Base-by-base conservation (phyloP, 2,888 invertebrate genomes). In the Gymnoscelis rufifasciata region DNA sequence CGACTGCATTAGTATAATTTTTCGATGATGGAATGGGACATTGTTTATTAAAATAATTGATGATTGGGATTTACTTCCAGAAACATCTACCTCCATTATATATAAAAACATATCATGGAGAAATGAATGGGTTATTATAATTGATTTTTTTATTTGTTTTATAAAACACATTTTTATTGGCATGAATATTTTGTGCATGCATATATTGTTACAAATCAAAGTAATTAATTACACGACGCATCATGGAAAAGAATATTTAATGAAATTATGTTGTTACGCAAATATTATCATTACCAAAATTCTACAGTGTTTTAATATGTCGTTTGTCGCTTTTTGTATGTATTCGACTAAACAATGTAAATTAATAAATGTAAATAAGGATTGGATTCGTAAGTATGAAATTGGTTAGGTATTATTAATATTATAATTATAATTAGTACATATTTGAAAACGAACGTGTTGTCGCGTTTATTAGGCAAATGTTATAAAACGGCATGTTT, bases 401-500 rank as follows among this genome's bases (percentile, higher is more conserved):
- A 66, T 58, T 66, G 61, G 28, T 55, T 56, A 48, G 50, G 30
- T 55, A 49, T 47, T 48, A 53, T 45, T 36, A 19, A 3, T 19
- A 40, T 56, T 52, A 62, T 69, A 69, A 71, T 35, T 76, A 71
- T 71, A 47, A 69, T 74, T 73, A 64, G 67, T 74, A n/a, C n/a
- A n/a, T n/a, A 46, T 43, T 71, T 71, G 74, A 78, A 74, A 71
- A 35, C 35, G 50, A 38, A 65, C 64, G 72, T 75, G 69, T 62
- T 71, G 71, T 69, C 74, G 71, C 66, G 51, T 51, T 46, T 26
- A 71, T 69, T 63, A 68, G 68, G 66, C 76, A 77, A 78, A 67
- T 79, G 63, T 68, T 75, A 33, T 31, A 66, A 69, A 10, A 62
- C 55, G 73, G 69, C 37, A 66, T 86, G 76, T 78, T 80, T 77